A percentile compares a stretch with the other conserved stretches of the same genome.
These are phyloP conservation scores for Brachypteracias leptosomus DNA, from an alignment of 2,113 vertebrate genomes.

Conservation along the genomic window DNA sequence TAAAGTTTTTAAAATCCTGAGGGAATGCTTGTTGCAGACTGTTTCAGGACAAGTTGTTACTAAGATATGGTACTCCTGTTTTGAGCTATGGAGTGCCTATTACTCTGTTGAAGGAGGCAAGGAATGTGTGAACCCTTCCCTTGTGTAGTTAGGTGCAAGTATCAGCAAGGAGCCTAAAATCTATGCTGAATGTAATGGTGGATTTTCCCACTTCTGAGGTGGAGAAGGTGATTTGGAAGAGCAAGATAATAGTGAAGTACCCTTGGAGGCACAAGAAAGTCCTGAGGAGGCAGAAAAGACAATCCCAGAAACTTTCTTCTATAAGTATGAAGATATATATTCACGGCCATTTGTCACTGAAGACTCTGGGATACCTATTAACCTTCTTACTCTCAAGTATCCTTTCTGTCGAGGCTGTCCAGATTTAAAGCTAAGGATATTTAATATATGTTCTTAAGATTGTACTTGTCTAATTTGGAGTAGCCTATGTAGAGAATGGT, in stretches of 20 bases:
- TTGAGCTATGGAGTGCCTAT: neutral
- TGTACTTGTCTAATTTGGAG: neutral
- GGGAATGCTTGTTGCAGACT: neutral
- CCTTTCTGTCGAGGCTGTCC: constrained; percentile 55
- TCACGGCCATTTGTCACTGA: constrained; percentile 78
- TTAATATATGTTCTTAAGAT: neutral
- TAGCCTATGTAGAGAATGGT: neutral
- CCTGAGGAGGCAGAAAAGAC: constrained; percentile 41
- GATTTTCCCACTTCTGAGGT: constrained; percentile 3
- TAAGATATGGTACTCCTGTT: neutral
- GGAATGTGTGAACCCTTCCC: neutral
- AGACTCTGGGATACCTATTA: constrained; percentile 74
- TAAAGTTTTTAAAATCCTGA: neutral
- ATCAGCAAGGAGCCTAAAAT: neutral
- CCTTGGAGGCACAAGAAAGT: neutral
- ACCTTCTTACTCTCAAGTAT: constrained; percentile 88
- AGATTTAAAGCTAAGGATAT: neutral
- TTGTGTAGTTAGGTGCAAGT: neutral
- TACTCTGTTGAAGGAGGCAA: neutral
- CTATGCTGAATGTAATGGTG: neutral
- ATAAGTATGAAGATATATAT: constrained; percentile 76
- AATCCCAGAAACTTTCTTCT: constrained; percentile 76
- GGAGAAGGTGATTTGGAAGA: neutral
- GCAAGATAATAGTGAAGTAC: neutral
- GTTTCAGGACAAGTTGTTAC: neutral